Conservation (phyloP, 2,113 vertebrate genomes). For the Craseonycteris thonglongyai region DNA sequence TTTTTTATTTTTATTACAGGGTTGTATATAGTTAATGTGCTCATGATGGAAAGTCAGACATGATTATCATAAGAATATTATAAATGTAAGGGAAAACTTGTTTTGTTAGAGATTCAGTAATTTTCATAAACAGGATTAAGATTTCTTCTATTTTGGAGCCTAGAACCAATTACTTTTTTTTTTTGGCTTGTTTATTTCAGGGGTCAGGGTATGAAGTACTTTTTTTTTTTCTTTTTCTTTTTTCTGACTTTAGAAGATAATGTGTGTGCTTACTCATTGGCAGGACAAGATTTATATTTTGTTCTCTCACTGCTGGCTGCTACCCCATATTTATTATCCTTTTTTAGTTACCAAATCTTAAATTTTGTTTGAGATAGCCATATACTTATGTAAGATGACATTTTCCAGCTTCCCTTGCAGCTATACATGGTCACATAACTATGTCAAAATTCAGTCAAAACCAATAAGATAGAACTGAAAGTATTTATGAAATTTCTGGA, state of each 20-base stretch:
- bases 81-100: neutral
- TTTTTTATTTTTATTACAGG: no score
- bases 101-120: conserved; percentile 21
- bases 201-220: neutral
- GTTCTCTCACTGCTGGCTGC: neutral
- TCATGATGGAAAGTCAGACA: neutral
- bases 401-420: neutral
- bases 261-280: neutral
- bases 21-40: neutral
- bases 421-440: neutral
- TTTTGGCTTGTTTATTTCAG: conserved; percentile 22
- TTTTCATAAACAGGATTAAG: conserved; percentile 1
- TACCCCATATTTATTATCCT: neutral
- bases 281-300: neutral
- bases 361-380: neutral
- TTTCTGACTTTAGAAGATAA: neutral
- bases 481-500: neutral
- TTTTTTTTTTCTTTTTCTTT: neutral
- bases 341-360: conserved; percentile 4
- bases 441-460: neutral
- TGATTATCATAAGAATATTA: conserved; percentile 21
- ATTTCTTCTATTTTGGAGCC: conserved; percentile 20
- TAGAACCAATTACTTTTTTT: neutral
- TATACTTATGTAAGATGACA: neutral
- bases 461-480: neutral